Percentiles rank a stretch among this genome's conserved stretches.
phyloP scores from a whole-genome alignment of 2,888 invertebrate genomes.

The Chironomus tentans region DNA sequence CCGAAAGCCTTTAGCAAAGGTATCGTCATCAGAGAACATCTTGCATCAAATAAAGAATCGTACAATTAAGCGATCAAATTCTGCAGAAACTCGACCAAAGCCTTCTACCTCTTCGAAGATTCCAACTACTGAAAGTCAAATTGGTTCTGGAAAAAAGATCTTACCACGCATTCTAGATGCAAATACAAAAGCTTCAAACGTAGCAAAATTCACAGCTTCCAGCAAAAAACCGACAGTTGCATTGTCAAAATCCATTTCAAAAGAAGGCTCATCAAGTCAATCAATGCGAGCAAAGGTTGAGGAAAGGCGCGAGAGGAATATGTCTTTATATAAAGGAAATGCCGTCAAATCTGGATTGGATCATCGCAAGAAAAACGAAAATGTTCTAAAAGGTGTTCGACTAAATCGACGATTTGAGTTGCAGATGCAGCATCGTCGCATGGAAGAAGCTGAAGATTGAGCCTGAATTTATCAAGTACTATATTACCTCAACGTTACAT shows the following conservation, averaged over 20 bases:
- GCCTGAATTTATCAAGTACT: not conserved
- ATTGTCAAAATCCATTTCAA: too few relatives aligned
- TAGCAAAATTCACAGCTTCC: too few relatives aligned
- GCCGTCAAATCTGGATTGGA: constrained; percentile 24
- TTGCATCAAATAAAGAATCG: too few relatives aligned
- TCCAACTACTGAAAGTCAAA: too few relatives aligned
- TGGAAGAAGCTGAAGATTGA: not conserved
- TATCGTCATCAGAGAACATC: not conserved
- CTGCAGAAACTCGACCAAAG: too few relatives aligned
- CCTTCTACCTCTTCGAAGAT: too few relatives aligned
- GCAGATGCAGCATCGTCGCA: constrained; percentile 54
- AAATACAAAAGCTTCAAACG: too few relatives aligned
- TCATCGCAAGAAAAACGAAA: constrained; percentile 29
- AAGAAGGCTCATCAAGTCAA: not conserved
- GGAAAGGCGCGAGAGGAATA: constrained; percentile 35
- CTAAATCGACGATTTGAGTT: constrained; percentile 63
- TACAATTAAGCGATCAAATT: too few relatives aligned
- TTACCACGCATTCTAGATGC: too few relatives aligned
- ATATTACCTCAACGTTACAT: not conserved
- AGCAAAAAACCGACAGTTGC: too few relatives aligned
- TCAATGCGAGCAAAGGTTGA: constrained; percentile 31
- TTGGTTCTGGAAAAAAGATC: too few relatives aligned
- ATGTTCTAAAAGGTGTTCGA: constrained; percentile 52
- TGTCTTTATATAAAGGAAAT: constrained; percentile 37
- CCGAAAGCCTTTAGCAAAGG: not conserved